phyloP scores from a whole-genome alignment of 2,113 vertebrate species.

The Anas platyrhynchos region DNA sequence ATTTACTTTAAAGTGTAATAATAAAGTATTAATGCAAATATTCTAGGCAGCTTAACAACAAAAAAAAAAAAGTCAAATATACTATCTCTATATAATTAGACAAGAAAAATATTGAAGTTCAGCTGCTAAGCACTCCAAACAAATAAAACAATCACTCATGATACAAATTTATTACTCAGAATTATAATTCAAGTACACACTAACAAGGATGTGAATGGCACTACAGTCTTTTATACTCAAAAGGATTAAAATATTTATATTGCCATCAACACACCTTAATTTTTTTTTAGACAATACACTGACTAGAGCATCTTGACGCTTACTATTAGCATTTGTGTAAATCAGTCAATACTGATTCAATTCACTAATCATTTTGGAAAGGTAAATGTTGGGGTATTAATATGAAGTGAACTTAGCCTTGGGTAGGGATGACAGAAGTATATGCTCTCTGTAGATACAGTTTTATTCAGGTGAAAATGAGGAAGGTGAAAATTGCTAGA shows the following conservation, averaged over 20 bases:
- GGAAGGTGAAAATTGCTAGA: background rate
- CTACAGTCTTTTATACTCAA: background rate
- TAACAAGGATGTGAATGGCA: background rate
- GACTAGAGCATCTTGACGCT: background rate
- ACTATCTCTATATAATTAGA: background rate
- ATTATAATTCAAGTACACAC: background rate
- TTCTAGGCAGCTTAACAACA: background rate
- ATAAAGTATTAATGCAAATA: background rate
- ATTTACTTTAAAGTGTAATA: background rate
- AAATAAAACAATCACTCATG: background rate
- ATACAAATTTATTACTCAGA: background rate
- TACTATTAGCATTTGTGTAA: background rate
- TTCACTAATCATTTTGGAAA: background rate
- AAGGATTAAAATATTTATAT: background rate
- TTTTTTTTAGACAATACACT: conserved; percentile 4
- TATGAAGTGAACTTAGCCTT: background rate
- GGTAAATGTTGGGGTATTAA: background rate
- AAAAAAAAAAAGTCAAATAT: background rate
- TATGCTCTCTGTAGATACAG: background rate
- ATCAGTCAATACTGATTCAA: background rate
- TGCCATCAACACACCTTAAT: background rate
- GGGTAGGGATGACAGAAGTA: background rate
- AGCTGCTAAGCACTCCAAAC: background rate
- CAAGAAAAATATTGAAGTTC: background rate
- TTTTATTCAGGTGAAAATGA: background rate